Evolutionary conservation across 2,113 vertebrate species (phyloP).

Genomic region (Rhineura floridana): DNA sequence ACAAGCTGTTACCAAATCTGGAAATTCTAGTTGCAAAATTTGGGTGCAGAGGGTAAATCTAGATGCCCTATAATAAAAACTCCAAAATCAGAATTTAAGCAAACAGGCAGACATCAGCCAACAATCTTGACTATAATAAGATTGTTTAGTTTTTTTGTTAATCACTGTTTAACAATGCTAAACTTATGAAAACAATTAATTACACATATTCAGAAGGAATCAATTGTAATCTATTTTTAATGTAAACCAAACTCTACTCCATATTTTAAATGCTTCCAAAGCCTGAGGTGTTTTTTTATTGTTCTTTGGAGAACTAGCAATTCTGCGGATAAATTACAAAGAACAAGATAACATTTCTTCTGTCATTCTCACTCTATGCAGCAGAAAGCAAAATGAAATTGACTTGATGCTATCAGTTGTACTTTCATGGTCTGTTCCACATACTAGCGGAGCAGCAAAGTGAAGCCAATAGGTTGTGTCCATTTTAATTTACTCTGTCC

Average conservation of each 20-base stretch:
- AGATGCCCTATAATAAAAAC: not conserved
- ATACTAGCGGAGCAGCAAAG: slow-evolving; percentile 3
- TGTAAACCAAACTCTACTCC: not conserved
- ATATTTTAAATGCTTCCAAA: not conserved
- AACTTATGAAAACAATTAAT: not conserved
- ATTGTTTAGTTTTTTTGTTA: not conserved
- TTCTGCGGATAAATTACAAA: not conserved
- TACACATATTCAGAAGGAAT: not conserved
- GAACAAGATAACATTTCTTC: not conserved
- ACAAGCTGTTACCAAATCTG: not conserved
- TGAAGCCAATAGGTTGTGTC: not conserved
- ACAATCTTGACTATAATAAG: not conserved
- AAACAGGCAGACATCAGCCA: not conserved
- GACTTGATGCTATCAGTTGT: slow-evolving; percentile 8
- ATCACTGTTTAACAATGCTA: not conserved
- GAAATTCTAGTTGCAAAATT: not conserved
- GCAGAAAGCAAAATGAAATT: slow-evolving; percentile 7
- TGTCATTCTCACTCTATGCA: not conserved
- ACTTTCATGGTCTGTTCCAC: slow-evolving; percentile 25
- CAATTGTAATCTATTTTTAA: not conserved
- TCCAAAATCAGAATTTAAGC: not conserved
- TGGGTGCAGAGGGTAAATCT: not conserved
- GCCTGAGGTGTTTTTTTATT: not conserved
- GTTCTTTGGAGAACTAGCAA: not conserved
- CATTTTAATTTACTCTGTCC: not conserved